A percentile compares a stretch with the other conserved stretches of the same genome.
Conservation (phyloP, 2,888 invertebrate species). For the Elysia crispata region DNA sequence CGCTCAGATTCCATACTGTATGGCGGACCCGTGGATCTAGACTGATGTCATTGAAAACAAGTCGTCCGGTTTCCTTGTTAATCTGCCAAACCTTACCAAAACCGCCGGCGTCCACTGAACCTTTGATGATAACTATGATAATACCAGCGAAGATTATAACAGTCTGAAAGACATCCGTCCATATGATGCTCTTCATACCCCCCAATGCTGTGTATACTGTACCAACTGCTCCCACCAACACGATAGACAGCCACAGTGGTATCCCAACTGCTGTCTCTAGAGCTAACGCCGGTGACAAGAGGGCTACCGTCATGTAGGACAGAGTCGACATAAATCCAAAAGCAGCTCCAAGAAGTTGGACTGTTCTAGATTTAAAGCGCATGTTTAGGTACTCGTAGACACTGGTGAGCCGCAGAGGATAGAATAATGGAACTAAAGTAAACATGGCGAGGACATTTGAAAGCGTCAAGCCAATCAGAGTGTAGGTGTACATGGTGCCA, state of each 20-base stretch:
- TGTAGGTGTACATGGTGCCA: no score
- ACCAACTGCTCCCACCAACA: conserved; percentile 39
- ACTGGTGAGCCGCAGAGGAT: no score
- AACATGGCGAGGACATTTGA: no score
- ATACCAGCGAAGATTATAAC: conserved; percentile 48
- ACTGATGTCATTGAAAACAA: conserved; percentile 40
- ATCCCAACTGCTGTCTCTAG: conserved; percentile 45
- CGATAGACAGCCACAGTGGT: conserved; percentile 47
- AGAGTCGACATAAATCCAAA: neutral
- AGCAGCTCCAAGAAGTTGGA: no score
- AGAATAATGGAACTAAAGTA: no score
- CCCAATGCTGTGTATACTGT: conserved; percentile 48
- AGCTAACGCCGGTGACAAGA: conserved; percentile 43
- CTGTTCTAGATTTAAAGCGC: no score
- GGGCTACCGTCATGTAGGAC: conserved; percentile 42
- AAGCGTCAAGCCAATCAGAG: no score
- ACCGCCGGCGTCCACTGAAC: conserved; percentile 30
- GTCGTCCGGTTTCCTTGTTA: conserved; percentile 25
- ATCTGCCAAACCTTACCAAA: conserved; percentile 25
- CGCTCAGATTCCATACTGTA: conserved; percentile 54
- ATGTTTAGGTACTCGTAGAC: no score
- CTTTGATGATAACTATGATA: conserved; percentile 44
- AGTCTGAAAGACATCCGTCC: conserved; percentile 54
- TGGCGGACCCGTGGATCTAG: conserved; percentile 59
- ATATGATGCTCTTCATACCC: conserved; percentile 51